Base-by-base conservation (phyloP, 1,140 invertebrate genomes). In the Carposina sasakii region DNA sequence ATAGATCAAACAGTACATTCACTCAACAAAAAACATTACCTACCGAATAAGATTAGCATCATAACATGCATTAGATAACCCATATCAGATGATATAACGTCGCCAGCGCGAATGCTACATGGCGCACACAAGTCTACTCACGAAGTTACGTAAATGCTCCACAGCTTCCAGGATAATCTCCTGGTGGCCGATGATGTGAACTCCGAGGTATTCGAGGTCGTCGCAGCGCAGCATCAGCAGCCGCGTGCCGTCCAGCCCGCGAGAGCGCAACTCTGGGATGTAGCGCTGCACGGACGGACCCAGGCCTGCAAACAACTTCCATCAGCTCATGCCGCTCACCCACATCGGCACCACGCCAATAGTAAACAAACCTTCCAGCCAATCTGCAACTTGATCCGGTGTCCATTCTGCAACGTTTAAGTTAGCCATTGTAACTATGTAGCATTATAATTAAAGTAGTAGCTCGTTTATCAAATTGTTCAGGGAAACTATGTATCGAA, bases 321-420 rank as follows among this genome's bases (percentile, higher is more conserved):
- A 50, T 19, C 48, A 26, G 55, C 50, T 75, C 73, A 77, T 62
- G 61, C 36, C 54, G 51, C 46, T 28, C 34, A 52, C 54, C 43
- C 31, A 36, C 48, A 57, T 31, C 40, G 51, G 48, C 24, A 59
- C 48, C 48, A 37, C 54, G 16, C 57, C 40, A 40, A 22, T 33
- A 47, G 31, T 16, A 47, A 30, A 63, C 63, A 19, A 44, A 75
- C 95, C 96, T 91, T 93, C 92, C 51, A 97, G 84, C 96, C 96
- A 98, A 73, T 96, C 94, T 53, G 91, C 94, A 47, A 97, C 95
- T 89, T 97, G 94, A 67, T 96, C 93, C n/a, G 94, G 91, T 57
- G 92, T 92, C 96, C 96, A 98, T 86, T 96, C 94, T 52, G 90
- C 92, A 58, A 97, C 92, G 86, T 96, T 96, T 64, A 96, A 91